Percentiles rank a stretch among this genome's conserved stretches.
Conservation (phyloP, 2,888 invertebrate genomes). For the Drosophila quasianomalipes region DNA sequence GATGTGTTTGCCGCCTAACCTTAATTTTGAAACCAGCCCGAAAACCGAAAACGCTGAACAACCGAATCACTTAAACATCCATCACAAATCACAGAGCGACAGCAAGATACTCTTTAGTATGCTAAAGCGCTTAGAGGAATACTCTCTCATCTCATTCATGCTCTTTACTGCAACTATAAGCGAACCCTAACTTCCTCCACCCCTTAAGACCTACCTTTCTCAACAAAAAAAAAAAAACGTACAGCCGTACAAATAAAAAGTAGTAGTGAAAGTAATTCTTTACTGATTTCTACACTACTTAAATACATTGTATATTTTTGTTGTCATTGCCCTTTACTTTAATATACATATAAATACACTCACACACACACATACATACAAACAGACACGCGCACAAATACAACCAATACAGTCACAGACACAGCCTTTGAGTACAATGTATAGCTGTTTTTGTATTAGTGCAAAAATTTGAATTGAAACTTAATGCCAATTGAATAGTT, state of each 20-base stretch:
- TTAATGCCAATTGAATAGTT: constrained; percentile 56
- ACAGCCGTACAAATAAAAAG: constrained; percentile 1
- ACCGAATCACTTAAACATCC: not conserved
- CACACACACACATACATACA: not conserved
- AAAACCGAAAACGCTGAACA: not conserved
- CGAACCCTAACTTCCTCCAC: not conserved
- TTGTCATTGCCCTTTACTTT: constrained; percentile 5
- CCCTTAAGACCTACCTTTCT: not conserved
- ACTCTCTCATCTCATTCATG: constrained; percentile 1
- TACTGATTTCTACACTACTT: constrained; percentile 9
- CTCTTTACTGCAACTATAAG: constrained; percentile 1
- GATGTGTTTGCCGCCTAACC: constrained; percentile 28
- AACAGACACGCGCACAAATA: constrained; percentile 14
- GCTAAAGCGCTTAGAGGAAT: not conserved
- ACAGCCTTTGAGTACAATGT: constrained; percentile 40
- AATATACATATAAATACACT: not conserved
- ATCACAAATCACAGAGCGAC: not conserved
- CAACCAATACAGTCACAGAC: constrained; percentile 10
- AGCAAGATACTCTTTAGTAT: not conserved
- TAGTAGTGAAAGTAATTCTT: constrained; percentile 9
- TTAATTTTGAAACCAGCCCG: not conserved
- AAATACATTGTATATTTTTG: constrained; percentile 1
- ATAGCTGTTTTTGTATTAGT: constrained; percentile 50
- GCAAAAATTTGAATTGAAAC: constrained; percentile 36
- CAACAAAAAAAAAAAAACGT: not conserved